Evolutionary conservation across 2,797 vertebrate genomes (phyloP).

Genomic region (Erpetoichthys calabaricus): DNA sequence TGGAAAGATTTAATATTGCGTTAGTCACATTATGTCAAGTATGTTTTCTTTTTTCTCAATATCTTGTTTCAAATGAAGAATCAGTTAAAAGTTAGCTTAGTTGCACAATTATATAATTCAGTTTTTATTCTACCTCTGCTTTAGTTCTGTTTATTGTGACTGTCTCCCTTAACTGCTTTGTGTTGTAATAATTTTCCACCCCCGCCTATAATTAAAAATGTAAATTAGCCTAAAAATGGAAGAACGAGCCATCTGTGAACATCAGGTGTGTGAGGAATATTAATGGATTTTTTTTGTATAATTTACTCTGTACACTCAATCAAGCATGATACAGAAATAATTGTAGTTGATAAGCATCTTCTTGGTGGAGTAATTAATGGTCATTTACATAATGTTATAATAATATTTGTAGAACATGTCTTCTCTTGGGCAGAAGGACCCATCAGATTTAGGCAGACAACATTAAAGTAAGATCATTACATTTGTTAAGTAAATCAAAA

Average conservation of each 20-base stretch:
- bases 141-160: neutral
- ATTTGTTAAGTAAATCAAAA: too few species aligned
- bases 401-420: neutral
- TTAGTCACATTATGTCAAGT: too few species aligned
- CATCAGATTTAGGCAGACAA: too few species aligned
- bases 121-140: neutral
- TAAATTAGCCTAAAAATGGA: constrained; percentile 3
- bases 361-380: neutral
- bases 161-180: constrained; percentile 1
- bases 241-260: constrained; percentile 2
- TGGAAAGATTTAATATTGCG: too few species aligned
- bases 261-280: constrained; percentile 6
- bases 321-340: neutral
- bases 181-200: constrained; percentile 1
- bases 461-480: too few species aligned
- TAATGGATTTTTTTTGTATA: constrained; percentile 2
- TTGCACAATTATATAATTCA: constrained; percentile 4
- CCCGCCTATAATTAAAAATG: constrained; percentile 4
- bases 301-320: neutral
- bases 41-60: too few species aligned
- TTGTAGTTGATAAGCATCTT: neutral
- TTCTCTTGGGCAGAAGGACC: too few species aligned
- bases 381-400: neutral
- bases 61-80: too few species aligned
- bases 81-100: neutral